Evolutionary conservation across 2,797 vertebrate species (phyloP).

Genomic region (Myoxocephalus aenaeus): DNA sequence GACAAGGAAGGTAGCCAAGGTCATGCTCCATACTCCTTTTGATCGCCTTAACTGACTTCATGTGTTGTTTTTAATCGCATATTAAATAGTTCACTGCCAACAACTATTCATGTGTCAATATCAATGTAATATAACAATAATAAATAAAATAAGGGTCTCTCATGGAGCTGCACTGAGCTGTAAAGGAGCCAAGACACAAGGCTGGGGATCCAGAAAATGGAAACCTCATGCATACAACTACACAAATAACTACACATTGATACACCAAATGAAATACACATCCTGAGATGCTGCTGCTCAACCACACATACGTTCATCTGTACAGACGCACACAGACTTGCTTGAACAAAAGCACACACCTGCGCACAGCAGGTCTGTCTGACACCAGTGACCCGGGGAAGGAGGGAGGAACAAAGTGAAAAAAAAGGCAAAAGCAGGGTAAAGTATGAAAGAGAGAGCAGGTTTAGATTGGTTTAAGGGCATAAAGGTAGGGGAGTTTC

Average conservation of each 20-base stretch:
- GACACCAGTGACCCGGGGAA: slow-evolving; percentile 79
- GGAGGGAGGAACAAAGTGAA: slow-evolving; percentile 71
- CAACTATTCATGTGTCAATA: slow-evolving; percentile 37
- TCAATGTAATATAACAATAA: slow-evolving; percentile 20
- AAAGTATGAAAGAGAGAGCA: slow-evolving; percentile 70
- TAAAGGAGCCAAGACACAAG: slow-evolving; percentile 37
- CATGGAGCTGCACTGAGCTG: slow-evolving; percentile 29
- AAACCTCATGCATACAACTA: slow-evolving; percentile 40
- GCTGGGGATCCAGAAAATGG: slow-evolving; percentile 26
- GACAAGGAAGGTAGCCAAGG: slow-evolving; percentile 24
- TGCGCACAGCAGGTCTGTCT: slow-evolving; percentile 86
- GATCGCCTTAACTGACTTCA: slow-evolving; percentile 36
- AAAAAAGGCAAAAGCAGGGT: slow-evolving; percentile 65
- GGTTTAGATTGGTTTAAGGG: slow-evolving; percentile 82
- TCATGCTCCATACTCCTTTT: slow-evolving; percentile 29
- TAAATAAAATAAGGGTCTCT: slow-evolving; percentile 15
- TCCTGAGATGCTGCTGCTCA: slow-evolving; percentile 55
- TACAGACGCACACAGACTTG: slow-evolving; percentile 67
- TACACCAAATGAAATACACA: slow-evolving; percentile 48
- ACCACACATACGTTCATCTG: slow-evolving; percentile 65
- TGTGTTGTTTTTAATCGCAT: slow-evolving; percentile 30
- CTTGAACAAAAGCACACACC: slow-evolving; percentile 81
- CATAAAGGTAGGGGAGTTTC: slow-evolving; percentile 78
- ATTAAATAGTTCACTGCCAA: slow-evolving; percentile 33
- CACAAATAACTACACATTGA: slow-evolving; percentile 25